Percentiles rank a stretch among this genome's conserved stretches.
Conservation (phyloP, 2,888 invertebrate genomes). For the Lymantria monacha region DNA sequence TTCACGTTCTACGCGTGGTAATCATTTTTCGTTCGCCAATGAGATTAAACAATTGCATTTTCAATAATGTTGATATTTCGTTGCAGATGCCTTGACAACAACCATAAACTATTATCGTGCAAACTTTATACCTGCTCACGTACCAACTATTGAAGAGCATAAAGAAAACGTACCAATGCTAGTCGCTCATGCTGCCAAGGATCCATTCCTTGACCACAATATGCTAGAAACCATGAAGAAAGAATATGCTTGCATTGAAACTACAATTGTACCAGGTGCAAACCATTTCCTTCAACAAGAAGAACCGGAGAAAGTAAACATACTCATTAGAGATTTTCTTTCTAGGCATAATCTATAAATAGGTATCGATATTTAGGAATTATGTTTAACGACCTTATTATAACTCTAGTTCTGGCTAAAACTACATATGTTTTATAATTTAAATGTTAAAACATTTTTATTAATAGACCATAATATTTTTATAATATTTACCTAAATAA, state of each 20-base stretch:
- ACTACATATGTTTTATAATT: too few relatives aligned
- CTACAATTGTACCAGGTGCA: conserved; percentile 62
- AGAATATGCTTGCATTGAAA: conserved; percentile 65
- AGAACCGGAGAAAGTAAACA: conserved; percentile 76
- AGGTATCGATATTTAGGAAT: neutral
- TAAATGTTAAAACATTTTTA: neutral
- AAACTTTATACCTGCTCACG: conserved; percentile 47
- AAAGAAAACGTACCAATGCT: conserved; percentile 67
- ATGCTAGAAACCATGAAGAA: conserved; percentile 58
- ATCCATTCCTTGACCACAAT: conserved; percentile 52
- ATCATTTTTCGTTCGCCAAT: too few relatives aligned
- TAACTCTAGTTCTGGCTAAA: too few relatives aligned
- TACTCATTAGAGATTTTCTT: conserved; percentile 73
- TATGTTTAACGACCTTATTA: too few relatives aligned
- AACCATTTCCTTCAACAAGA: conserved; percentile 82
- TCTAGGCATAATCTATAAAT: conserved; percentile 51
- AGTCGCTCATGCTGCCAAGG: conserved; percentile 68
- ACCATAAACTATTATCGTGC: conserved; percentile 83
- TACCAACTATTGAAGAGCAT: conserved; percentile 42
- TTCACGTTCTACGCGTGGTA: too few relatives aligned
- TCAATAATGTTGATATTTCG: conserved; percentile 1
- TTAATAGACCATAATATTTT: neutral
- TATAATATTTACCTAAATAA: too few relatives aligned
- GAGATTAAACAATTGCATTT: too few relatives aligned
- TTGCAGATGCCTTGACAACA: conserved; percentile 76